Percentiles rank a stretch among this genome's conserved stretches.
These are phyloP conservation scores for Bos javanicus DNA, from an alignment of 2,113 vertebrate species.

Conservation along the genomic window DNA sequence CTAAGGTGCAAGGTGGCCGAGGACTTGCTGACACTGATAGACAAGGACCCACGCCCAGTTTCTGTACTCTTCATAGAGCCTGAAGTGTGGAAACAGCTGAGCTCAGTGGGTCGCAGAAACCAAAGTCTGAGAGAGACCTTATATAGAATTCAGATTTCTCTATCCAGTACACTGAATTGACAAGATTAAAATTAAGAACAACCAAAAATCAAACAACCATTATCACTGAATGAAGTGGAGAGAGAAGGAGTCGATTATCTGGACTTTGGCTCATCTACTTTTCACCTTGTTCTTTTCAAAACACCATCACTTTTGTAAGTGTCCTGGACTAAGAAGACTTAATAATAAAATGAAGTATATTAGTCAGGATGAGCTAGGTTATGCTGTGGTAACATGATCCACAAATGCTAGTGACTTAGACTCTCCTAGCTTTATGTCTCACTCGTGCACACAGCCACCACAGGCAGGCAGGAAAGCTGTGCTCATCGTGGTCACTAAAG, in stretches of 20 bases:
- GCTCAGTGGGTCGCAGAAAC: not conserved
- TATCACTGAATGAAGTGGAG: not conserved
- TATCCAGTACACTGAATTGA: not conserved
- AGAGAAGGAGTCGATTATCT: not conserved
- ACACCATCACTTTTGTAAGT: not conserved
- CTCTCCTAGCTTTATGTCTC: rapidly evolving
- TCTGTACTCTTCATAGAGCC: not conserved
- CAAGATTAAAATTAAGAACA: not conserved
- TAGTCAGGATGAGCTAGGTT: not conserved
- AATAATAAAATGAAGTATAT: not conserved
- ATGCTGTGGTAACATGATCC: not conserved
- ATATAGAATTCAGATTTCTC: not conserved
- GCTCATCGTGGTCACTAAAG: rapidly evolving
- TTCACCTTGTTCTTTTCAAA: not conserved
- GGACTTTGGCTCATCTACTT: not conserved
- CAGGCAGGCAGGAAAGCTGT: not conserved
- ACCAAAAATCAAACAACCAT: not conserved
- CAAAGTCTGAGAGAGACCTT: not conserved
- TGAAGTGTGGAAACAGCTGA: not conserved
- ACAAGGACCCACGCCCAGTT: not conserved
- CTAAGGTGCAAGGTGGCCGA: not conserved
- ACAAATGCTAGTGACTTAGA: not conserved
- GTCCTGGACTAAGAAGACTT: not conserved
- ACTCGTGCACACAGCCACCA: rapidly evolving
- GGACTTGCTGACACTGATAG: not conserved